Evolutionary conservation across 2,113 vertebrate species (phyloP).

Genomic region (Rhinolophus sinicus): DNA sequence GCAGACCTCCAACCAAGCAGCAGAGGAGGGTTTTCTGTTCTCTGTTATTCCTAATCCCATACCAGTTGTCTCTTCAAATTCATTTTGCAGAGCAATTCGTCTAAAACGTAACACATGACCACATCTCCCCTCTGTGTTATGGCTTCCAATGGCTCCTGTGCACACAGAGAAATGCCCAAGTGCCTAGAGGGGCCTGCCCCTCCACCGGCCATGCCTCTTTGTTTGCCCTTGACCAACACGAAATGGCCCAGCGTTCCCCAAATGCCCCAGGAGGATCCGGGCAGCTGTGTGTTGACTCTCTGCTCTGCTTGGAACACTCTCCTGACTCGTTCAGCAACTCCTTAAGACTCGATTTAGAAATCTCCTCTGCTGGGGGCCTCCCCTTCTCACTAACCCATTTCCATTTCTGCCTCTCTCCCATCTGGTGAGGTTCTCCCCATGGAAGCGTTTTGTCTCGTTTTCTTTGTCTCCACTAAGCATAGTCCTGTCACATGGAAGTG

Average conservation of each 20-base stretch:
- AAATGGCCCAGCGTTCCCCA: accelerated
- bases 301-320: accelerated
- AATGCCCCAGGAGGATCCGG: accelerated
- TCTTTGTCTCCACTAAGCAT: neutral
- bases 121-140: neutral
- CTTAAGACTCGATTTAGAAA: neutral
- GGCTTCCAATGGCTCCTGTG: accelerated
- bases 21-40: too few relatives aligned
- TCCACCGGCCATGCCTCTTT: neutral
- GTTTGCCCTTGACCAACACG: accelerated
- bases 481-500: neutral
- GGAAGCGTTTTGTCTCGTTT: neutral
- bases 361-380: neutral
- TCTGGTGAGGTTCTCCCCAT: accelerated
- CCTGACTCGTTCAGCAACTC: neutral
- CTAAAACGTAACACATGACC: neutral
- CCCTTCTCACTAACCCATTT: neutral
- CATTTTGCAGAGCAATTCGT: neutral
- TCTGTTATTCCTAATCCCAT: neutral
- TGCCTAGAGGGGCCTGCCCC: accelerated
- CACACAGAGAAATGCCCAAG: neutral
- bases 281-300: neutral
- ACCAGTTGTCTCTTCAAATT: neutral
- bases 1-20: accelerated
- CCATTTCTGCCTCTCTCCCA: neutral